Percentiles rank a stretch among this genome's conserved stretches.
These are phyloP conservation scores for Silurus glanis DNA, from an alignment of 2,113 vertebrate species.

Conservation along the genomic window DNA sequence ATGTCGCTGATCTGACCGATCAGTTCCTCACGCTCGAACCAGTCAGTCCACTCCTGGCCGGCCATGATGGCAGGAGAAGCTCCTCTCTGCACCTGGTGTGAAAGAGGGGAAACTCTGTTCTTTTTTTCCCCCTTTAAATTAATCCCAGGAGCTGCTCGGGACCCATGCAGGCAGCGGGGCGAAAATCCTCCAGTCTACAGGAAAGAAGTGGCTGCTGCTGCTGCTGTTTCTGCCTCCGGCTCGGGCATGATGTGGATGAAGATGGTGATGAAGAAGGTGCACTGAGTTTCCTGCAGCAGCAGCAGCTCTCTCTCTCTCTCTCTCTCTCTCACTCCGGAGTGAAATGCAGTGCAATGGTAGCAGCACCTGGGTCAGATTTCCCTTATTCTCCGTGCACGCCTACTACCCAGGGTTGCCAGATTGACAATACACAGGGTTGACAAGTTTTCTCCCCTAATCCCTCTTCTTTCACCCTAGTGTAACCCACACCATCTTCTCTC, in stretches of 20 bases:
- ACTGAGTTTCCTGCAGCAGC: constrained; percentile 15
- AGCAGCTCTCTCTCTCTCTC: neutral
- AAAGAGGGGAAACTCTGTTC: neutral
- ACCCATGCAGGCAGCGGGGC: neutral
- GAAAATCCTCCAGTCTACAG: constrained; percentile 7
- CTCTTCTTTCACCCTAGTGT: neutral
- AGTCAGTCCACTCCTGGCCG: constrained; percentile 84
- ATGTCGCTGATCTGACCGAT: constrained; percentile 96
- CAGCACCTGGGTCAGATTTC: constrained; percentile 41
- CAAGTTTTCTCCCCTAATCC: neutral
- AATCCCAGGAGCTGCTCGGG: neutral
- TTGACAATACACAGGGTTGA: neutral
- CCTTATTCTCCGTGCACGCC: constrained; percentile 2
- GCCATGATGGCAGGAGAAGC: constrained; percentile 74
- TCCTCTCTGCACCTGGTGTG: constrained; percentile 21
- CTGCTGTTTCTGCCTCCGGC: neutral
- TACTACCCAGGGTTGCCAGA: constrained; percentile 19
- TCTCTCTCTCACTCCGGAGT: neutral
- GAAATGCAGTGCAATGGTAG: constrained; percentile 15
- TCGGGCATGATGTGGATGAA: neutral
- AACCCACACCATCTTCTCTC: neutral
- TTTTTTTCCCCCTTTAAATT: neutral
- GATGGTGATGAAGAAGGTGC: constrained; percentile 23
- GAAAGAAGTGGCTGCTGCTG: neutral
- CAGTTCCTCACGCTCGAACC: constrained; percentile 92